Base-by-base conservation (phyloP, 2,888 invertebrate genomes). In the Rutpela maculata region DNA sequence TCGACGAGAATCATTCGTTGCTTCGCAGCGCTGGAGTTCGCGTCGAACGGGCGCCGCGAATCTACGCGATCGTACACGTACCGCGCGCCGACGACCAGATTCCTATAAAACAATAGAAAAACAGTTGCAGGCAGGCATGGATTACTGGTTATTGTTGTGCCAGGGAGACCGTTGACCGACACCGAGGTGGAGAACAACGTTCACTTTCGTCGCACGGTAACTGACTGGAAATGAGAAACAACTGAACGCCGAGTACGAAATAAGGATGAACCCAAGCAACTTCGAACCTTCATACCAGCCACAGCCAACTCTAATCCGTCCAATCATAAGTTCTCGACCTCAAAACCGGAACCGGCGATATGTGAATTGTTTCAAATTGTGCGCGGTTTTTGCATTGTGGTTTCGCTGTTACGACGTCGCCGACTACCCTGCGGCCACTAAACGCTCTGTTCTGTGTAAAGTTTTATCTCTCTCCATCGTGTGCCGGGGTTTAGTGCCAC, bases 331-430 rank as follows among this genome's bases (percentile, higher is more conserved):
- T 73, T 78, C 74, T 81, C 80, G 79, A 81, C 80, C 80, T 77
- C 80, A 79, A 78, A 81, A 81, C 79, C 80, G 80, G 81, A 81
- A 80, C 82, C 77, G 77, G 74, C 78, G 77, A 81, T 79, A 75
- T 79, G 80, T 78, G 78, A 77, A 80, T 80, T 79, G 80, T 79
- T 75, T 77, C 43, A 71, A 77, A 79, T 79, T 78, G 79, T 79
- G 79, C 79, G 78, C 81, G 76, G 74, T 72, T 76, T 76, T 78
- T 76, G 50, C 74, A 65, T 66, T 56, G 74, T 62, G 62, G 60
- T 43, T 55, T 18, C n/a, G 56, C n/a, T 19, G 66, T 66, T 66
- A 38, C 66, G 60, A 60, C 26, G n/a, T 11, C 18, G 50, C n/a
- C 62, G 62, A 62, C 62, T 31, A 62, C 50, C 50, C 50, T 50